Conservation (phyloP, 2,888 invertebrate species). For the Aleiodes testaceus region DNA sequence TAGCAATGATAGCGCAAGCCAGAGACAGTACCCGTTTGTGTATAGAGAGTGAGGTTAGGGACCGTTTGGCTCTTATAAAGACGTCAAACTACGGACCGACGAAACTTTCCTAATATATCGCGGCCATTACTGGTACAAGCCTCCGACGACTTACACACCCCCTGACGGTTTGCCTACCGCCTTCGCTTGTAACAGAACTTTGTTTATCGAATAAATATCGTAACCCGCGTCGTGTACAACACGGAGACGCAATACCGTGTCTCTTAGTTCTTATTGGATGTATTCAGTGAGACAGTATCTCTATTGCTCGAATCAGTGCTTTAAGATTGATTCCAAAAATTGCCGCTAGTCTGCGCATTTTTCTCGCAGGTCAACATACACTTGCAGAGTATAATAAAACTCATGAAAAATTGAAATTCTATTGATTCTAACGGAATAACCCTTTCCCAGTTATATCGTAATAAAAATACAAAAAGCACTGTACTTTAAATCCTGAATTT, state of each 20-base stretch:
- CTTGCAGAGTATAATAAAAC: too few species aligned
- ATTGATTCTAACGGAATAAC: too few species aligned
- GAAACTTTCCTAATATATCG: constrained; percentile 68
- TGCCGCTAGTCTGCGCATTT: neutral
- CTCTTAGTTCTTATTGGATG: constrained; percentile 30
- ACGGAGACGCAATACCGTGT: constrained; percentile 6
- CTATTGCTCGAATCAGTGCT: too few species aligned
- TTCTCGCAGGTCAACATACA: neutral
- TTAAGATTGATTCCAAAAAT: too few species aligned
- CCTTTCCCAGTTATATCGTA: too few species aligned
- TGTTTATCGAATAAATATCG: constrained; percentile 67
- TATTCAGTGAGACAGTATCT: constrained; percentile 23
- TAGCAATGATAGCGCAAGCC: constrained; percentile 55
- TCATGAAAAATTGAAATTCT: too few species aligned
- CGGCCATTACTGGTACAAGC: constrained; percentile 65
- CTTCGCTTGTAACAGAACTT: constrained; percentile 55
- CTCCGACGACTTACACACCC: constrained; percentile 61
- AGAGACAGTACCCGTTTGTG: constrained; percentile 38
- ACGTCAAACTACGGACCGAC: constrained; percentile 62
- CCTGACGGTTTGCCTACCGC: constrained; percentile 38
- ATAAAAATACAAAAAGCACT: too few species aligned
- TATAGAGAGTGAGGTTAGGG: constrained; percentile 48
- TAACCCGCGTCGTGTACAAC: constrained; percentile 33
- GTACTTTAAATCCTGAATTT: neutral
- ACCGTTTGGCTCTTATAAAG: constrained; percentile 66